phyloP scores from a whole-genome alignment of 2,797 vertebrate species.

The Pseudochromis fuscus region DNA sequence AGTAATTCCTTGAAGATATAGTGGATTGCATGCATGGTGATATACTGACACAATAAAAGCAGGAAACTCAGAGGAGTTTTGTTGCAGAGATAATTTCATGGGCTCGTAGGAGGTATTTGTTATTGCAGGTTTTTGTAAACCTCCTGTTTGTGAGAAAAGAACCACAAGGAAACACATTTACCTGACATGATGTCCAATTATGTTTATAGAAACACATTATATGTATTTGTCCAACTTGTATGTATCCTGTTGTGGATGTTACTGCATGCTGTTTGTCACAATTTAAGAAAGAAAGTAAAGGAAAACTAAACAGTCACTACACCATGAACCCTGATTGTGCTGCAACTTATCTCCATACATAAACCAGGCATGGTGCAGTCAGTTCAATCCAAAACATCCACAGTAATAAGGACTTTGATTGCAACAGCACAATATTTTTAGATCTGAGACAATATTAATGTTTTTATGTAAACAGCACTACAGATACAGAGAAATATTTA shows the following conservation, averaged over 20 bases:
- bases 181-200: conserved; percentile 24
- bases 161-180: conserved; percentile 11
- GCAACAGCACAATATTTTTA: too few relatives aligned
- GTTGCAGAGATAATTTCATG: conserved; percentile 36
- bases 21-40: conserved; percentile 30
- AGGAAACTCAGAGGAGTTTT: conserved; percentile 25
- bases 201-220: conserved; percentile 29
- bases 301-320: too few relatives aligned
- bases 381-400: too few relatives aligned
- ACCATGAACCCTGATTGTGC: too few relatives aligned
- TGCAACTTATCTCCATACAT: too few relatives aligned
- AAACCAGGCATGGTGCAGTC: too few relatives aligned
- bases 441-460: too few relatives aligned
- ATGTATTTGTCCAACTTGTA: background rate
- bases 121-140: conserved; percentile 21
- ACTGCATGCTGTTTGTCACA: background rate
- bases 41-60: conserved; percentile 46
- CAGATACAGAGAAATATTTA: background rate
- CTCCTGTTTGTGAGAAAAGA: conserved; percentile 7
- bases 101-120: conserved; percentile 21
- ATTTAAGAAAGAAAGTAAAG: too few relatives aligned
- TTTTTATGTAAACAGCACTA: background rate
- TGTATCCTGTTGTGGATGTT: background rate
- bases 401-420: too few relatives aligned
- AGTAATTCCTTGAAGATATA: conserved; percentile 31